Conservation (phyloP, 2,113 vertebrate species). For the Strix uralensis region DNA sequence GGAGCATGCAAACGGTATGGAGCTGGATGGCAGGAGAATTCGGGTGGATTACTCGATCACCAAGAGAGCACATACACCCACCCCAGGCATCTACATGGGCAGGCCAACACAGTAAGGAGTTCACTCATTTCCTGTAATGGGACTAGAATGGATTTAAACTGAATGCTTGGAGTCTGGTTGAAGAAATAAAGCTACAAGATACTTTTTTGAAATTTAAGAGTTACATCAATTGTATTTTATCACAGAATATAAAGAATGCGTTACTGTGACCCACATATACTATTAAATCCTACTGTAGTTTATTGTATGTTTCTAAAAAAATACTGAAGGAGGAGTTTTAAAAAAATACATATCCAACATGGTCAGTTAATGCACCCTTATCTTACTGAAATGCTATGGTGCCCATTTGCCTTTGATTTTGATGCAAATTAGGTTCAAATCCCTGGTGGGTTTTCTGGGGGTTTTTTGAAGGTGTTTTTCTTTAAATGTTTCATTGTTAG, state of each 20-base stretch:
- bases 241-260: neutral
- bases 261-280: neutral
- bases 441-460: neutral
- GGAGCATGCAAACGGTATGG: conserved; percentile 93
- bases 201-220: neutral
- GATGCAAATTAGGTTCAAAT: neutral
- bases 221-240: neutral
- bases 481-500: neutral
- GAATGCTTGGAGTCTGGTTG: neutral
- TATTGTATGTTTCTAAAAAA: neutral
- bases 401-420: neutral
- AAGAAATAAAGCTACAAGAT: neutral
- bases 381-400: neutral
- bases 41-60: conserved; percentile 94
- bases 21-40: conserved; percentile 89
- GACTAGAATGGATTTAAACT: neutral
- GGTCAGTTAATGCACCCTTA: neutral
- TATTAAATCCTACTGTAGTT: neutral
- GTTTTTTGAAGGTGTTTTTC: neutral
- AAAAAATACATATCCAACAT: neutral
- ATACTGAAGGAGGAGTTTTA: neutral
- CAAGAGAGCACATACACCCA: conserved; percentile 91
- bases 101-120: conserved; percentile 88
- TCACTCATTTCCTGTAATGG: neutral
- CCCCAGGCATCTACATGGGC: conserved; percentile 94